A percentile compares a stretch with the other conserved stretches of the same genome.
Conservation (phyloP, 2,888 invertebrate species). For the Synergus japonicus region DNA sequence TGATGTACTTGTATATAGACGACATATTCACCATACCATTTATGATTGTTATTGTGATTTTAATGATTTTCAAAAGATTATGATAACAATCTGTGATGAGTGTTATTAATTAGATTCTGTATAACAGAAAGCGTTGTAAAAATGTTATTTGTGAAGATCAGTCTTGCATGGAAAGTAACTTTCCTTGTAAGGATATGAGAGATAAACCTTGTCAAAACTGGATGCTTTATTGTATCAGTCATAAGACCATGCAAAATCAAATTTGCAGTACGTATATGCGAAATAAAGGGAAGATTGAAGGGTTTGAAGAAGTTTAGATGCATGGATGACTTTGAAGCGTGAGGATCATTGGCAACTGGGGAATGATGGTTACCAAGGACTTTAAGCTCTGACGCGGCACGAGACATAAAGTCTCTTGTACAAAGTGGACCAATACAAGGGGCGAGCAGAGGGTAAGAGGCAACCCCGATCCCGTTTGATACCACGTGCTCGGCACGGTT, state of each 20-base stretch:
- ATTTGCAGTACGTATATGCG: not conserved
- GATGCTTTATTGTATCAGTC: too few species aligned
- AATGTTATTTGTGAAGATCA: too few species aligned
- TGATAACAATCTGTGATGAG: too few species aligned
- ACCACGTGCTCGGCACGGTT: constrained; percentile 53
- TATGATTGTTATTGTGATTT: too few species aligned
- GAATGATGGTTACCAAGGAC: constrained; percentile 27
- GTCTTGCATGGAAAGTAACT: too few species aligned
- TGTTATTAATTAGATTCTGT: too few species aligned
- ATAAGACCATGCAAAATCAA: not conserved
- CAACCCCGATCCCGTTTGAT: constrained; percentile 52
- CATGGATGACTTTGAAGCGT: constrained; percentile 35
- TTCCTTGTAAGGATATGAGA: too few species aligned
- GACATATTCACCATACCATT: too few species aligned
- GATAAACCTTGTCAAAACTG: too few species aligned
- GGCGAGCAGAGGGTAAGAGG: constrained; percentile 45
- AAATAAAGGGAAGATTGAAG: not conserved
- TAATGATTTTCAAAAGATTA: too few species aligned
- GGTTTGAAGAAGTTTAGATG: constrained; percentile 24
- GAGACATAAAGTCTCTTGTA: constrained; percentile 38
- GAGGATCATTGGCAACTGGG: constrained; percentile 27
- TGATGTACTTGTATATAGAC: not conserved
- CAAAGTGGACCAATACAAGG: constrained; percentile 38
- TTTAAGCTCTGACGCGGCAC: constrained; percentile 37
- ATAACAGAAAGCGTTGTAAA: too few species aligned